Evolutionary conservation across 2,888 invertebrate genomes (phyloP).

Genomic region (Spatulosminthurus flaviceps): DNA sequence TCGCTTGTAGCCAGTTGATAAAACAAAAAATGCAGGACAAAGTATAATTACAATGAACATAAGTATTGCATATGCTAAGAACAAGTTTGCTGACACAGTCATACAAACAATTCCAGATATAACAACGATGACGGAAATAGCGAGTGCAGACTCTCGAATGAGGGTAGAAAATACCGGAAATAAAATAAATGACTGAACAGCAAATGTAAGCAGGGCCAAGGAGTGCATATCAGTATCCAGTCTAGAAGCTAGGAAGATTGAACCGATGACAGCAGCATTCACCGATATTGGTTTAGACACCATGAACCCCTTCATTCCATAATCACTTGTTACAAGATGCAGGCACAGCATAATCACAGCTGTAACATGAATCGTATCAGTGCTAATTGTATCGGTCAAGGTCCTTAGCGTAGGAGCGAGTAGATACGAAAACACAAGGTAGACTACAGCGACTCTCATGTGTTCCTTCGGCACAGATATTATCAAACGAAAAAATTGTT

Average conservation of each 20-base stretch:
- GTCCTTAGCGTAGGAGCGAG: constrained; percentile 86
- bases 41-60: constrained; percentile 75
- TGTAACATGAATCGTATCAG: constrained; percentile 96
- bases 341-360: constrained; percentile 85
- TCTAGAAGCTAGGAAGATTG: constrained; percentile 93
- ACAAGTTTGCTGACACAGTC: constrained; percentile 66
- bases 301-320: constrained; percentile 85
- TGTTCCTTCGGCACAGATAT: constrained; percentile 50
- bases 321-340: constrained; percentile 92
- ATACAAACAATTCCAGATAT: constrained; percentile 68
- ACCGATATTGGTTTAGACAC: constrained; percentile 91
- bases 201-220: constrained; percentile 87
- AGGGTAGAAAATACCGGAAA: constrained; percentile 81
- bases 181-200: constrained; percentile 87
- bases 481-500: constrained; percentile 22
- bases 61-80: constrained; percentile 72
- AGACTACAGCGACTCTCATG: constrained; percentile 51
- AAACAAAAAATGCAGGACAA: constrained; percentile 76
- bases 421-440: constrained; percentile 49
- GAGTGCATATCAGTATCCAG: constrained; percentile 86
- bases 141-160: constrained; percentile 70
- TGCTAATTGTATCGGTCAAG: constrained; percentile 94
- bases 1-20: constrained; percentile 81
- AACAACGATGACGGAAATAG: constrained; percentile 70
- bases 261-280: constrained; percentile 94